These are phyloP conservation scores for Serinus canaria DNA, from an alignment of 2,113 vertebrate genomes.

Conservation along the genomic window DNA sequence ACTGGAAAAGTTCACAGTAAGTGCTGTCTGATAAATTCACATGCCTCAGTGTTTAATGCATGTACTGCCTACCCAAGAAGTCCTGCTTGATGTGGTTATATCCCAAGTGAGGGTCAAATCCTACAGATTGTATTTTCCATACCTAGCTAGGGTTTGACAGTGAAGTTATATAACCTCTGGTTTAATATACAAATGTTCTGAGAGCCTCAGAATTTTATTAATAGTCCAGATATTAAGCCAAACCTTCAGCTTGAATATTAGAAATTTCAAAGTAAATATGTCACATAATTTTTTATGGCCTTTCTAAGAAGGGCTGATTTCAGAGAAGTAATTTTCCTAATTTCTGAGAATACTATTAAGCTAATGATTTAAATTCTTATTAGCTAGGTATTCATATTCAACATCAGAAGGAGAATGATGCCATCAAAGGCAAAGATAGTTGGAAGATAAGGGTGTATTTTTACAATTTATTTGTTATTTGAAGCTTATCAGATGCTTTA, in stretches of 20 bases:
- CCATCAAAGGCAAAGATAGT: not conserved
- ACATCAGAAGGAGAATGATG: not conserved
- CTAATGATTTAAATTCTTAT: not conserved
- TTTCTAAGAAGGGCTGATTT: not conserved
- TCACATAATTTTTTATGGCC: not conserved
- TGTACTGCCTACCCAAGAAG: not conserved
- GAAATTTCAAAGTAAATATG: not conserved
- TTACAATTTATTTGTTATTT: not conserved
- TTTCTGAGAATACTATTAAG: not conserved
- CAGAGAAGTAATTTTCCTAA: not conserved
- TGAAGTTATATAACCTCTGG: not conserved
- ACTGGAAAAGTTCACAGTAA: slow-evolving; percentile 87
- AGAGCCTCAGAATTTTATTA: not conserved
- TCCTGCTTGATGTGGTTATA: not conserved
- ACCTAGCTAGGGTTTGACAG: not conserved
- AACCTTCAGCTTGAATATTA: not conserved
- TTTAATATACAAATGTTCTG: not conserved
- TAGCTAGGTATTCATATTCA: not conserved
- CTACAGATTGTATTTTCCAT: not conserved
- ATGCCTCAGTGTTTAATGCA: not conserved
- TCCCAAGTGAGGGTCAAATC: not conserved
- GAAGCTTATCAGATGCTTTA: not conserved
- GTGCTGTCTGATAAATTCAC: slow-evolving; percentile 45
- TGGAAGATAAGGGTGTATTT: not conserved
- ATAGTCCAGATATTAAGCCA: not conserved